Base-by-base conservation (phyloP, 2,797 vertebrate genomes). In the Peromyscus eremicus region DNA sequence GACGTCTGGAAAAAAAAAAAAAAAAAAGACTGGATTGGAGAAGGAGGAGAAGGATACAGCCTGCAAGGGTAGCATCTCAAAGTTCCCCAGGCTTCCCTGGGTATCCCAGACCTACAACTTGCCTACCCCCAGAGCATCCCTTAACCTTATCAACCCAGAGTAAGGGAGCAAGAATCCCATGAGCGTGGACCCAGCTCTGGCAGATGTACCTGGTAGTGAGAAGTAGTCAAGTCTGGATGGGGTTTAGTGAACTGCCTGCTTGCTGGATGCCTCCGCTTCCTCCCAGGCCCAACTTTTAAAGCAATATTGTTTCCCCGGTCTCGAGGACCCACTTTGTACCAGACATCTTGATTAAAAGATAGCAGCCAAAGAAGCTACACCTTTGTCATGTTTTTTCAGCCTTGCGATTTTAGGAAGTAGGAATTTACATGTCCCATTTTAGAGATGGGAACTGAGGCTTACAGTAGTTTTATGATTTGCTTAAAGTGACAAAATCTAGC, bases 271-370 rank as follows among this genome's bases (percentile, higher is more conserved):
- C 75, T 68, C 3, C 57, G 17, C 52, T 64, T 94, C 29, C 81
- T 89, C 55, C 62, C 1, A 23, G 75, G 11, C 43, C 71, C 57
- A 49, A 25, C 32, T 87, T 60, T 84, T 17, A 92, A 89, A 62
- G 23, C 57, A 77, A 32, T 57, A 34, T 46, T 11, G 40, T 64
- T 76, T 88, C 17, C 14, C 9, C 43, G 71, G 68, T 62, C 32
- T 8, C 64, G 66, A 92, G 37, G 40, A 62, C 60, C 71, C 46
- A 29, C 4, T 43, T 66, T 62, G 62, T 52, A 49, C 17, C 40
- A 68, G 37, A 37, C 12, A 55, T 80, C 62, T 96, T 70, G 66
- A 82, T 92, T 85, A 91, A 73, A 14, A 84, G 96, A 37, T 9
- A 82, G 23, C 27, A 83, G 43, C 55, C 27, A 82, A 34, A 68